Conservation (phyloP, 2,888 invertebrate genomes). For the Nemurella pictetii region DNA sequence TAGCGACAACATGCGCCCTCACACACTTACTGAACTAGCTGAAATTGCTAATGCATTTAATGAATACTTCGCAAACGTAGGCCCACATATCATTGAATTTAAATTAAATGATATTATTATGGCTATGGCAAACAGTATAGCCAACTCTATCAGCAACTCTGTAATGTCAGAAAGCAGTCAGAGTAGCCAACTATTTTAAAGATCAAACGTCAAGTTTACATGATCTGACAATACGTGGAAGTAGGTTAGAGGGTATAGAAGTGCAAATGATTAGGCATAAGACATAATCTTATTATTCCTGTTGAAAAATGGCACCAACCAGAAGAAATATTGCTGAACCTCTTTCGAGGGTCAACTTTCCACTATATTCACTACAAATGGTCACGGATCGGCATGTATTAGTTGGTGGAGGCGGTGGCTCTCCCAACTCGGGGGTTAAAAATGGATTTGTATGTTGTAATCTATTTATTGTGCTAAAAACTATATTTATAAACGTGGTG, state of each 20-base stretch:
- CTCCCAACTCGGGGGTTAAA: slow-evolving; percentile 93
- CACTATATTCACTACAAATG: slow-evolving; percentile 87
- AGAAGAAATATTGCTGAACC: slow-evolving; percentile 68
- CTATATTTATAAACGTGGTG: not conserved
- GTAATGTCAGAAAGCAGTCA: too few relatives aligned
- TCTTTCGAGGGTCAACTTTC: slow-evolving; percentile 88
- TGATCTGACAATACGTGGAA: slow-evolving; percentile 21
- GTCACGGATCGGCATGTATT: slow-evolving; percentile 90
- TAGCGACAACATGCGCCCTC: not conserved
- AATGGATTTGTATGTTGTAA: slow-evolving; percentile 88
- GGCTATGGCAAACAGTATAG: too few relatives aligned
- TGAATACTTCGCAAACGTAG: not conserved
- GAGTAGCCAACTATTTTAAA: not conserved
- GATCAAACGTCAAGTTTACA: not conserved
- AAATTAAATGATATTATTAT: too few relatives aligned
- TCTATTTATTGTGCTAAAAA: not conserved
- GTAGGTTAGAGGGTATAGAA: not conserved
- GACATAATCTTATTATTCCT: slow-evolving; percentile 1
- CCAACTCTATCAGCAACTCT: too few relatives aligned
- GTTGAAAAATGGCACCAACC: slow-evolving; percentile 60
- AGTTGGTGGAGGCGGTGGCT: slow-evolving; percentile 96
- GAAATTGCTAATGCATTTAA: not conserved
- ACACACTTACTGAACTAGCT: not conserved
- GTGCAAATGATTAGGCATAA: not conserved
- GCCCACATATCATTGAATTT: too few relatives aligned